phyloP scores from a whole-genome alignment of 2,113 vertebrate genomes.

The Semicossyphus pulcher region DNA sequence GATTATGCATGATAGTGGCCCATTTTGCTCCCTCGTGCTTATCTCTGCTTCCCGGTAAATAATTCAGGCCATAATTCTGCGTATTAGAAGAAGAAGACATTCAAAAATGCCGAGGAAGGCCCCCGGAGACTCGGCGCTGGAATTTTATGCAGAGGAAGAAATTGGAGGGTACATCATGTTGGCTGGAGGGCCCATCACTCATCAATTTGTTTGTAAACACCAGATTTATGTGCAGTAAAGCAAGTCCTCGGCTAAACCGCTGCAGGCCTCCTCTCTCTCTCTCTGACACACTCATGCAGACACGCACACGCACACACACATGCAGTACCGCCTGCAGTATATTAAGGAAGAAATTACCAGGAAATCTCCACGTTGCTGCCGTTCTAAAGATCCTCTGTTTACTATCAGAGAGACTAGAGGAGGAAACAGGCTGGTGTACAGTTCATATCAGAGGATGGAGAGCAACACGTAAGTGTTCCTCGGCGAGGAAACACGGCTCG shows the following conservation, averaged over 20 bases:
- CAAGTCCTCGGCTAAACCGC: conserved; percentile 67
- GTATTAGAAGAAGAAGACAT: conserved; percentile 76
- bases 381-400: conserved; percentile 42
- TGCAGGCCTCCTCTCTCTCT: conserved; percentile 33
- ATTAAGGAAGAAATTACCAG: conserved; percentile 62
- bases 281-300: conserved; percentile 24
- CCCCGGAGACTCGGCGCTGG: conserved; percentile 70
- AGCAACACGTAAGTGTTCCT: too few species aligned
- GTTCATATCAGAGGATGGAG: conserved; percentile 9
- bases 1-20: conserved; percentile 77
- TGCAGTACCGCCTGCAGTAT: conserved; percentile 42
- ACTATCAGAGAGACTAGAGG: conserved; percentile 10
- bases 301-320: conserved; percentile 9
- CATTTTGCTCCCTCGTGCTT: conserved; percentile 65
- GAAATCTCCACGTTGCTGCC: conserved; percentile 54
- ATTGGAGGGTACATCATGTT: conserved; percentile 73
- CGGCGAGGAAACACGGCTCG: too few species aligned
- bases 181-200: conserved; percentile 81
- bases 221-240: conserved; percentile 82
- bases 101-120: conserved; percentile 62
- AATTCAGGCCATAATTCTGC: conserved; percentile 74
- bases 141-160: conserved; percentile 65
- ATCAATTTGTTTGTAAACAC: conserved; percentile 86
- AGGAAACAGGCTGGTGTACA: not conserved
- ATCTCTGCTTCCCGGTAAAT: conserved; percentile 73